A percentile compares a stretch with the other conserved stretches of the same genome.
Conservation (phyloP, 2,888 invertebrate species). For the Cheilosia impressa region DNA sequence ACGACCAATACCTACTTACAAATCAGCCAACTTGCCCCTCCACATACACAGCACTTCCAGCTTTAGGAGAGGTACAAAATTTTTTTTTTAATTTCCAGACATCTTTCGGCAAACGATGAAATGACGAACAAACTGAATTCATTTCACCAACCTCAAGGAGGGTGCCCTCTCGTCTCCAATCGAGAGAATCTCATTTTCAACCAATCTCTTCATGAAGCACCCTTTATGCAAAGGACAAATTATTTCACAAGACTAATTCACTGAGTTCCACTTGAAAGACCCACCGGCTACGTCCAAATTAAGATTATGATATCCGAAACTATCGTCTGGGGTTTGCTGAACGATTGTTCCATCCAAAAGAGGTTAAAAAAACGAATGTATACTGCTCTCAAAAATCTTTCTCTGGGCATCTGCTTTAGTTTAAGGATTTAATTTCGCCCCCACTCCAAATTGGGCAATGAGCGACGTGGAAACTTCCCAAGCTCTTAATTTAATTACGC, state of each 20-base stretch:
- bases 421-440: slow-evolving; percentile 9
- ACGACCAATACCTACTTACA: too few species aligned
- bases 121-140: too few species aligned
- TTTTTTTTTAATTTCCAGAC: too few species aligned
- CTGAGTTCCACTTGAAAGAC: slow-evolving; percentile 44
- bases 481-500: slow-evolving; percentile 64
- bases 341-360: slow-evolving; percentile 1
- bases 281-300: slow-evolving; percentile 27
- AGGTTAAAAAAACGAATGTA: neutral
- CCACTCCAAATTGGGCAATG: slow-evolving; percentile 28
- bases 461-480: slow-evolving; percentile 54
- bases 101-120: too few species aligned
- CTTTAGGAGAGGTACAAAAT: too few species aligned
- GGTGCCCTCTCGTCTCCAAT: neutral
- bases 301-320: slow-evolving; percentile 46
- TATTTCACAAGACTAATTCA: slow-evolving; percentile 63
- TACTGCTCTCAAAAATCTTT: slow-evolving; percentile 1
- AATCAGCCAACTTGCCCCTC: too few species aligned
- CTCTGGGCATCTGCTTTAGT: slow-evolving; percentile 37
- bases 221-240: slow-evolving; percentile 34
- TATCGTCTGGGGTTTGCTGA: slow-evolving; percentile 6
- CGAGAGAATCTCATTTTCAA: slow-evolving; percentile 13
- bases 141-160: too few species aligned
- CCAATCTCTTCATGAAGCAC: slow-evolving; percentile 21
- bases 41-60: too few species aligned